Conservation (phyloP, 2,888 invertebrate genomes). For the Phortica okadai region DNA sequence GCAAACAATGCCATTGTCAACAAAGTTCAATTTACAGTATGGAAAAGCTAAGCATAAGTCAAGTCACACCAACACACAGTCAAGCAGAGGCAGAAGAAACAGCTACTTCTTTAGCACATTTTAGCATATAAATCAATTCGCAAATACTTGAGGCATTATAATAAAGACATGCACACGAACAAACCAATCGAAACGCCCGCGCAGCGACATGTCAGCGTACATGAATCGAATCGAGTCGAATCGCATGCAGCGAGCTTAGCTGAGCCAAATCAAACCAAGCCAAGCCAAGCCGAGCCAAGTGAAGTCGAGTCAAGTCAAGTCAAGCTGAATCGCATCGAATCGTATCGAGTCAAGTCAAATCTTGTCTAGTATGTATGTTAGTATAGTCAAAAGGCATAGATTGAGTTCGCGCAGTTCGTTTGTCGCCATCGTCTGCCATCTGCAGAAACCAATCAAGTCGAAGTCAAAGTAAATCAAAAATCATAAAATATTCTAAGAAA, state of each 20-base stretch:
- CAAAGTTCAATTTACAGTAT: constrained; percentile 28
- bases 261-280: not conserved
- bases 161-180: constrained; percentile 62
- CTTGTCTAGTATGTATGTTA: not conserved
- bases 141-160: constrained; percentile 48
- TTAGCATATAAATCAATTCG: constrained; percentile 66
- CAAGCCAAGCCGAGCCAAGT: not conserved
- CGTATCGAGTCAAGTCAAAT: not conserved
- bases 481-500: constrained; percentile 55
- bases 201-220: constrained; percentile 54
- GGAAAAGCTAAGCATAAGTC: not conserved
- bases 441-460: constrained; percentile 64
- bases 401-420: too few species aligned
- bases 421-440: constrained; percentile 31
- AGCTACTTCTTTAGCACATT: constrained; percentile 44
- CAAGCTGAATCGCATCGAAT: not conserved
- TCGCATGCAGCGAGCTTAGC: not conserved
- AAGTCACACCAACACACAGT: not conserved
- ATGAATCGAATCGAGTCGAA: not conserved
- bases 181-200: constrained; percentile 62
- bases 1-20: not conserved
- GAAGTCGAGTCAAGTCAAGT: not conserved
- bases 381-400: not conserved
- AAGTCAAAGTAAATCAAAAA: constrained; percentile 67
- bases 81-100: not conserved